Percentiles rank a stretch among this genome's conserved stretches.
Conservation (phyloP, 1,140 invertebrate species). For the Zaprionus taronus region DNA sequence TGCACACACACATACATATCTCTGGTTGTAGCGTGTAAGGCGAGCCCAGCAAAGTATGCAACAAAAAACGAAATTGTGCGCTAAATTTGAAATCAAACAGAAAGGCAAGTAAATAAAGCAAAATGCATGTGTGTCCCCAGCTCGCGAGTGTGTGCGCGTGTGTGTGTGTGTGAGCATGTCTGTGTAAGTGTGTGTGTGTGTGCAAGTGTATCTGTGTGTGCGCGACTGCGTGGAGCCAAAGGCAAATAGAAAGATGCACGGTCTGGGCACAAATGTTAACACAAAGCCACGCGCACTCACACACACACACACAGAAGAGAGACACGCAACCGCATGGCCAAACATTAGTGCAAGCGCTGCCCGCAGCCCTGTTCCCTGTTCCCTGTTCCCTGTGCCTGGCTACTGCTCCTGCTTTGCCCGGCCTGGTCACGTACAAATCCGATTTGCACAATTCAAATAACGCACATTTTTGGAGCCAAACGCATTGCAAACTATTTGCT, state of each 20-base stretch:
- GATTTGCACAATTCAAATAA: conserved; percentile 80
- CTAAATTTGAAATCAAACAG: conserved; percentile 80
- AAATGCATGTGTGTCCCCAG: conserved; percentile 27
- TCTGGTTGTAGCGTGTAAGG: conserved; percentile 12
- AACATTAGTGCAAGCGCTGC: conserved; percentile 69
- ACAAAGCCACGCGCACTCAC: conserved; percentile 57
- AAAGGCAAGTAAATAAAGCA: conserved; percentile 71
- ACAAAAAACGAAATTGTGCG: conserved; percentile 69
- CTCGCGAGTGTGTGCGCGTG: conserved; percentile 17
- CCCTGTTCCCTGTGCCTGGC: neutral
- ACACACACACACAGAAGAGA: conserved; percentile 42
- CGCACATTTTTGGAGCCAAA: conserved; percentile 62
- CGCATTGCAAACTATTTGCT: conserved; percentile 66
- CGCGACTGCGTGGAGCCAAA: conserved; percentile 77
- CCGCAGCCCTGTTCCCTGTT: conserved; percentile 9
- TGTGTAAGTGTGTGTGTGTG: neutral
- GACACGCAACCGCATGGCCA: conserved; percentile 64
- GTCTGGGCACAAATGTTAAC: conserved; percentile 68
- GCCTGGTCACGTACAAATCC: conserved; percentile 75
- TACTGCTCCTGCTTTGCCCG: conserved; percentile 1
- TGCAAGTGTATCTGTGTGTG: conserved; percentile 16
- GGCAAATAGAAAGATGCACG: conserved; percentile 68
- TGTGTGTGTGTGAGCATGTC: neutral
- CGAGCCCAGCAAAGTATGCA: conserved; percentile 52
- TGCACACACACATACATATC: conserved; percentile 3